A percentile compares a stretch with the other conserved stretches of the same genome.
Evolutionary conservation across 2,113 vertebrate genomes (phyloP).

Genomic region (Nansenia antarctica): DNA sequence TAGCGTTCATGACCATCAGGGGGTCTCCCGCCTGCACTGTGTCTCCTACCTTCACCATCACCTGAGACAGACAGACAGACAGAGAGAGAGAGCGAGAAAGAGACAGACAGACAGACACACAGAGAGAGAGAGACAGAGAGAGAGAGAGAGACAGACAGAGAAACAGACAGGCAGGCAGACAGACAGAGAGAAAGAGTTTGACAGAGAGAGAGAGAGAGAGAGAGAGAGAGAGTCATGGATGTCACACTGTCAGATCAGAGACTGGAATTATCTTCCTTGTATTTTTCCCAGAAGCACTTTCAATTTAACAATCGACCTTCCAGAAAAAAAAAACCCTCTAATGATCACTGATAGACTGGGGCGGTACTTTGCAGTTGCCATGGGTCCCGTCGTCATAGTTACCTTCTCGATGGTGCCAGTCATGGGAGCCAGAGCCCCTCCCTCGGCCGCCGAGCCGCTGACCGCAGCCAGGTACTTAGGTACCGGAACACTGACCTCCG

Average conservation of each 20-base stretch:
- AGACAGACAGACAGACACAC: background rate
- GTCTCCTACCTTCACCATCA: slow-evolving; percentile 92
- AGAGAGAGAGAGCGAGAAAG: background rate
- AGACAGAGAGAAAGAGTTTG: background rate
- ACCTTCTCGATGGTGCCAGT: slow-evolving; percentile 98
- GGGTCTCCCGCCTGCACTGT: slow-evolving; percentile 85
- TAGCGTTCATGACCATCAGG: slow-evolving; percentile 96
- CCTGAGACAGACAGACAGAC: slow-evolving; percentile 67
- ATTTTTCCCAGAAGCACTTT: no score
- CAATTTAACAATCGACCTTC: no score
- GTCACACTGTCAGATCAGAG: no score
- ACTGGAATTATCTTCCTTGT: no score
- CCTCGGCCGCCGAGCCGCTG: slow-evolving; percentile 72
- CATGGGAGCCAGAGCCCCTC: slow-evolving; percentile 89
- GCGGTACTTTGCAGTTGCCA: no score
- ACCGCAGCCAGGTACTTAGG: slow-evolving; percentile 84
- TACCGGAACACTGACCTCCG: slow-evolving; percentile 82
- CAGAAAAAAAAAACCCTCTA: no score
- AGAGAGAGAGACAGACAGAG: background rate
- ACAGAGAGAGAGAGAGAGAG: background rate
- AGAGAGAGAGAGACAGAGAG: background rate
- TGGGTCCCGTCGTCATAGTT: no score
- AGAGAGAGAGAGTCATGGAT: background rate
- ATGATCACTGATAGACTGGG: background rate
- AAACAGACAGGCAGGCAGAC: background rate